Conservation (phyloP, 1,140 invertebrate species). For the Trinorchestia longiramus region DNA sequence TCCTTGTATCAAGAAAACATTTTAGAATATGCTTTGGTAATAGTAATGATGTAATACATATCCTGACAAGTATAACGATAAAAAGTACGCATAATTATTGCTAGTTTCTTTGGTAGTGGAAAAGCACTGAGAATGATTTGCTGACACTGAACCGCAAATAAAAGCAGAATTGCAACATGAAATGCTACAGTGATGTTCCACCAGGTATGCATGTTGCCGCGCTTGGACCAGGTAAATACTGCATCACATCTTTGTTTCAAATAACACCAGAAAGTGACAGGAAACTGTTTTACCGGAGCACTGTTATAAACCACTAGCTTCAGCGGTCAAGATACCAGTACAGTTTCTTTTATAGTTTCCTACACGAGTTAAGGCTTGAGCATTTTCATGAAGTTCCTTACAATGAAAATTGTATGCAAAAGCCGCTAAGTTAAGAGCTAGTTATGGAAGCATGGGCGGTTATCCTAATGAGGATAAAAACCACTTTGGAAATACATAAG, state of each 20-base stretch:
- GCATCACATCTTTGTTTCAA: background rate
- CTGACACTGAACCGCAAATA: background rate
- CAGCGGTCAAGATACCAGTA: background rate
- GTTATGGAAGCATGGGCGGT: background rate
- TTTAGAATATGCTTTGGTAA: background rate
- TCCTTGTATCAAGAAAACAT: background rate
- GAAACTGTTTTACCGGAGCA: background rate
- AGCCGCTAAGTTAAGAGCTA: background rate
- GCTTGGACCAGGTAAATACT: background rate
- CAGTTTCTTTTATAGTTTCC: background rate
- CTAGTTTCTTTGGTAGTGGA: background rate
- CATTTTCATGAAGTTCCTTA: background rate
- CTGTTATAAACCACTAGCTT: background rate
- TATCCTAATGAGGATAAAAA: background rate
- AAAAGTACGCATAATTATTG: background rate
- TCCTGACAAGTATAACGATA: background rate
- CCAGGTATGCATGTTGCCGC: background rate
- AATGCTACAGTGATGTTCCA: background rate
- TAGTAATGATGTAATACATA: background rate
- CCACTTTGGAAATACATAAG: background rate
- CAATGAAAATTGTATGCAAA: background rate
- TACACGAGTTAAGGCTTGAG: background rate
- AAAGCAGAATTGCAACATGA: background rate
- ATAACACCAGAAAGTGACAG: background rate
- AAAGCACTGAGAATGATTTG: background rate